A percentile compares a stretch with the other conserved stretches of the same genome.
phyloP scores from a whole-genome alignment of 2,797 vertebrate species.

The Euphonia xanthogaster region DNA sequence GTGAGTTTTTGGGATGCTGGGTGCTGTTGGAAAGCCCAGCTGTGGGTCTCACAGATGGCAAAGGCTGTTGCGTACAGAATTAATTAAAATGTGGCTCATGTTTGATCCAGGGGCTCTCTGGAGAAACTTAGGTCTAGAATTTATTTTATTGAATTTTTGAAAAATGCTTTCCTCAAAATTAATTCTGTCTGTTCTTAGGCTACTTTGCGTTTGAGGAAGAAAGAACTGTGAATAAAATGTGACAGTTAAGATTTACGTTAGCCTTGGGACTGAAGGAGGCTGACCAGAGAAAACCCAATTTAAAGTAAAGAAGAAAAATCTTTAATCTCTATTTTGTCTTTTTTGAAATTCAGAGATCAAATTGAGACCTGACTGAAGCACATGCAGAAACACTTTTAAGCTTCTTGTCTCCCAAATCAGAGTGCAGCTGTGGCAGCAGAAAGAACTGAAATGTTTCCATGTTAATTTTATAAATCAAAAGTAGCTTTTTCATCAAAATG shows the following conservation, averaged over 20 bases:
- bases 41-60: not conserved
- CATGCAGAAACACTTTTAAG: not conserved
- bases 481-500: not conserved
- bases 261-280: not conserved
- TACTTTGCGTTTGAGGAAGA: not conserved
- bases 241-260: not conserved
- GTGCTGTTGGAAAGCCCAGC: not conserved
- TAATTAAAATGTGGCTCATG: not conserved
- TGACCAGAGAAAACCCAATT: not conserved
- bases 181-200: not conserved
- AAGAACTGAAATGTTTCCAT: not conserved
- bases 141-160: not conserved
- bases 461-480: not conserved
- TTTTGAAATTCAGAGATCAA: not conserved
- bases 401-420: not conserved
- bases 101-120: not conserved
- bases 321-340: not conserved
- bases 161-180: not conserved
- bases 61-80: not conserved
- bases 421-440: not conserved
- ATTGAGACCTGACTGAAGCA: not conserved
- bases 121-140: not conserved
- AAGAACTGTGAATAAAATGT: not conserved
- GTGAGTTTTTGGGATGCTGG: too few species aligned
- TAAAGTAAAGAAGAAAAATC: not conserved